Percentiles rank a stretch among this genome's conserved stretches.
These are phyloP conservation scores for Actinia tenebrosa DNA, from an alignment of 64 coral and sea anemone species.

Conservation along the genomic window DNA sequence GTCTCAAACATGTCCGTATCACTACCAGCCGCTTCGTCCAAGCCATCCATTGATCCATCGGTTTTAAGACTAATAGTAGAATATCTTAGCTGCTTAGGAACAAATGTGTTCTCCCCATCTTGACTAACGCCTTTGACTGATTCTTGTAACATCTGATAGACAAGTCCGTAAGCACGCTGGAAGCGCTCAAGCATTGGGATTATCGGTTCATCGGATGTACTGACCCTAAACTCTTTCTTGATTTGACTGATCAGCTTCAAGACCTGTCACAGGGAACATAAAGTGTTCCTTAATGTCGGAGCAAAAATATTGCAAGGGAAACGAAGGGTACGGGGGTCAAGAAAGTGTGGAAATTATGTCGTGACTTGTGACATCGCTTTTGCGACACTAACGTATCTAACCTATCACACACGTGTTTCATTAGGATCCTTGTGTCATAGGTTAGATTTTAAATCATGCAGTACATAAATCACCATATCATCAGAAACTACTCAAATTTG, in stretches of 20 bases:
- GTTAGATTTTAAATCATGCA: too few relatives aligned
- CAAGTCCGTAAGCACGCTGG: conserved; percentile 53
- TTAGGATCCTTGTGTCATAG: too few relatives aligned
- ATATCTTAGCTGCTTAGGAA: conserved; percentile 19
- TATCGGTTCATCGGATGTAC: conserved; percentile 49
- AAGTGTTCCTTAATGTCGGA: too few relatives aligned
- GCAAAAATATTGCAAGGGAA: too few relatives aligned
- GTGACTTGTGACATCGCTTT: too few relatives aligned
- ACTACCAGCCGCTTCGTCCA: conserved; percentile 47
- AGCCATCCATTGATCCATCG: conserved; percentile 13
- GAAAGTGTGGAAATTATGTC: too few relatives aligned
- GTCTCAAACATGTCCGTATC: conserved; percentile 82
- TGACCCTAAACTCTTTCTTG: conserved; percentile 64
- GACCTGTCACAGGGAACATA: conserved; percentile 25
- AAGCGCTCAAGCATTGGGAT: conserved; percentile 72
- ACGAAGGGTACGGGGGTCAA: too few relatives aligned
- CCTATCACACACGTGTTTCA: too few relatives aligned
- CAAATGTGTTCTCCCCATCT: neutral
- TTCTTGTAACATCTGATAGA: conserved; percentile 69
- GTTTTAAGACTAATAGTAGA: conserved; percentile 24
- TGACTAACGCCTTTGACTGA: conserved; percentile 11
- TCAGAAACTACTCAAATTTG: too few relatives aligned
- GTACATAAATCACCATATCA: too few relatives aligned
- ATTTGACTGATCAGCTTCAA: conserved; percentile 58
- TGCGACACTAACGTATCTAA: too few relatives aligned